Percentiles rank a stretch among this genome's conserved stretches.
Evolutionary conservation across 2,797 vertebrate species (phyloP).

Genomic region (Channallabes apus): DNA sequence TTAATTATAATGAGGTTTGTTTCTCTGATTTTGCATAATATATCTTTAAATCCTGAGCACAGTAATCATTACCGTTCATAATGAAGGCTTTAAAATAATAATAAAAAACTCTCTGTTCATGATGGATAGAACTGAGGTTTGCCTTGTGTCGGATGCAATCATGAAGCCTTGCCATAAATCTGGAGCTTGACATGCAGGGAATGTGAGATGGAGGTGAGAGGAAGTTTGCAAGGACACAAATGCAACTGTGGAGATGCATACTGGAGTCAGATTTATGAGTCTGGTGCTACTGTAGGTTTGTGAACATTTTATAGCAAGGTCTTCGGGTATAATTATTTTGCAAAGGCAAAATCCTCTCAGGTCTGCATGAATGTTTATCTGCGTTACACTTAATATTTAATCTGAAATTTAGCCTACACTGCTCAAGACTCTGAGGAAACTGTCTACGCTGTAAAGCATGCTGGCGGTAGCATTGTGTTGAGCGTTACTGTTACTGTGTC

Average conservation of each 20-base stretch:
- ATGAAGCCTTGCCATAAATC: constrained; percentile 75
- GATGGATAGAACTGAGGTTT: constrained; percentile 75
- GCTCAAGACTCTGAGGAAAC: not conserved
- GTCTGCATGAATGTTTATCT: not conserved
- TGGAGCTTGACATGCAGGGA: constrained; percentile 71
- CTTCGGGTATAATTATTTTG: not conserved
- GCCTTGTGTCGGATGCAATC: constrained; percentile 75
- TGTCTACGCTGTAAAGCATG: not conserved
- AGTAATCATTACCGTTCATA: constrained; percentile 78
- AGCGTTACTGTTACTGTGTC: not conserved
- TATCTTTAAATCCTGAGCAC: constrained; percentile 81
- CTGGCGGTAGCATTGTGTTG: not conserved
- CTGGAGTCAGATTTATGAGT: not conserved
- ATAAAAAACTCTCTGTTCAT: constrained; percentile 70
- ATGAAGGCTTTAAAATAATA: constrained; percentile 73
- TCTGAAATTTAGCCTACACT: not conserved
- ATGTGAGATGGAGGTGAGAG: constrained; percentile 69
- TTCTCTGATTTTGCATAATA: constrained; percentile 93
- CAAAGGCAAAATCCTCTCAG: not conserved
- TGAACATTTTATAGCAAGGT: not conserved
- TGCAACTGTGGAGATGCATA: not conserved
- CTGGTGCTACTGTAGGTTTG: not conserved
- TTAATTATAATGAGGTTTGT: constrained; percentile 89
- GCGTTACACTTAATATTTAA: not conserved
- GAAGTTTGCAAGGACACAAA: constrained; percentile 54